These are phyloP conservation scores for Alfaro cultratus DNA, from an alignment of 2,797 vertebrate species.

Conservation along the genomic window DNA sequence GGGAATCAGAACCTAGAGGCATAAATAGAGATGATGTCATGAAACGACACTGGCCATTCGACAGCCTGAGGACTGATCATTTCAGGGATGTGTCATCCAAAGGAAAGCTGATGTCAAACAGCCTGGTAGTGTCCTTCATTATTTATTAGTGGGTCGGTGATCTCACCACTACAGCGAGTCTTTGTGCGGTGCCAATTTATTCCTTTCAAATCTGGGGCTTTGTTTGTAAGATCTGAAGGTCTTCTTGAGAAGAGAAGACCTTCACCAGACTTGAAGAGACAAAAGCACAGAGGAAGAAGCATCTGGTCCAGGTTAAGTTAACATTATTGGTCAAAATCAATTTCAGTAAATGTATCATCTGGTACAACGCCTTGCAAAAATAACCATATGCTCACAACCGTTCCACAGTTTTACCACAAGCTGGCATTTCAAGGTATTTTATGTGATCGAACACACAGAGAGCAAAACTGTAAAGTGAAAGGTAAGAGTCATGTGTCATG, in stretches of 20 bases:
- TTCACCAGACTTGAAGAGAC: background rate
- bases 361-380: background rate
- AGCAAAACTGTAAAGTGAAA: background rate
- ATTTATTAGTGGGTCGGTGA: constrained; percentile 13
- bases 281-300: background rate
- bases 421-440: background rate
- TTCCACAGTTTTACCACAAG: background rate
- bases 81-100: constrained; percentile 6
- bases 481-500: background rate
- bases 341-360: background rate
- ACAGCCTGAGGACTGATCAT: background rate
- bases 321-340: background rate
- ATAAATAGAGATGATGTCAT: constrained; percentile 25
- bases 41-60: background rate
- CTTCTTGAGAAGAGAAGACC: background rate
- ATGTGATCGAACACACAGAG: background rate
- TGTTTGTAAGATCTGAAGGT: background rate
- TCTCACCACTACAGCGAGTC: background rate
- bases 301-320: background rate
- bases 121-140: background rate
- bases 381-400: background rate
- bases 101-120: constrained; percentile 10
- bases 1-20: constrained; percentile 10
- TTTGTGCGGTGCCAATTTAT: background rate
- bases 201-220: background rate